Evolutionary conservation across 1,140 invertebrate genomes (phyloP).

Genomic region (Holotrichia oblita): DNA sequence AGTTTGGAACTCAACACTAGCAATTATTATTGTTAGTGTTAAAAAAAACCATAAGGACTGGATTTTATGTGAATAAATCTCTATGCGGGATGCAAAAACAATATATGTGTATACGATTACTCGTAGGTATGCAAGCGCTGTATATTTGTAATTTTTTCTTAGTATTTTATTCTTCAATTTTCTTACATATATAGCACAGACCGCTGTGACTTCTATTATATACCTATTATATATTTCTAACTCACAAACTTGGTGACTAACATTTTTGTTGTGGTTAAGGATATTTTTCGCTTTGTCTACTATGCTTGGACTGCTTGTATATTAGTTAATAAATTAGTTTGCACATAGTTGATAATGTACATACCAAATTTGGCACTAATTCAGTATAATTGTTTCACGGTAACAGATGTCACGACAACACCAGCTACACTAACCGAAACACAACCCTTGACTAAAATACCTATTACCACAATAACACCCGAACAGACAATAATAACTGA

Average conservation of each 20-base stretch:
- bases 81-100: not conserved
- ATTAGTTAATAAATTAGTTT: not conserved
- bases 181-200: slow-evolving; percentile 35
- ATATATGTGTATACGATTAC: slow-evolving; percentile 15
- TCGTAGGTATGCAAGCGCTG: slow-evolving; percentile 29
- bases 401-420: slow-evolving; percentile 60
- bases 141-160: slow-evolving; percentile 15
- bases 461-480: slow-evolving; percentile 42
- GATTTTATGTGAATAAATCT: slow-evolving; percentile 11
- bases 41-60: slow-evolving; percentile 39
- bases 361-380: slow-evolving; percentile 24
- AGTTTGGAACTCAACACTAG: not conserved
- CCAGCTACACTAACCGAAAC: slow-evolving; percentile 60
- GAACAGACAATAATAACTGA: slow-evolving; percentile 32
- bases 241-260: not conserved
- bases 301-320: not conserved
- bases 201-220: not conserved
- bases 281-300: not conserved
- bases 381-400: slow-evolving; percentile 51
- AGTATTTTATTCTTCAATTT: not conserved
- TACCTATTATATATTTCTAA: not conserved
- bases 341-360: slow-evolving; percentile 27
- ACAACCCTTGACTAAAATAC: slow-evolving; percentile 56
- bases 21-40: not conserved
- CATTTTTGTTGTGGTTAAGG: not conserved